These are phyloP conservation scores for Esox niger DNA, from an alignment of 2,113 vertebrate genomes.

Conservation along the genomic window DNA sequence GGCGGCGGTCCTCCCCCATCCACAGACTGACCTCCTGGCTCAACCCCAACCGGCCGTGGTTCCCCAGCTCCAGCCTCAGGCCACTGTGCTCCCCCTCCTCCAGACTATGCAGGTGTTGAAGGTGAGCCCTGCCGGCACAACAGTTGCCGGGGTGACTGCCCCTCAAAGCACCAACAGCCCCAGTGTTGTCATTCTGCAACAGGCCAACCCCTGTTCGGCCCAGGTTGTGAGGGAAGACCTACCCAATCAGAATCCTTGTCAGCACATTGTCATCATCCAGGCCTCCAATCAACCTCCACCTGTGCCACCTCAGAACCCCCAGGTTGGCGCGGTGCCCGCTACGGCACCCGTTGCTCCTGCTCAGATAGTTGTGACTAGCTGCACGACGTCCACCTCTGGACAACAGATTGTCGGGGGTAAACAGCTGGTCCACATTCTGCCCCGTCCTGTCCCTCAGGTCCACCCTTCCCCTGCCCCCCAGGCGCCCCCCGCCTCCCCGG, in stretches of 20 bases:
- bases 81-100: conserved; percentile 84
- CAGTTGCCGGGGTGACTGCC: conserved; percentile 71
- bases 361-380: conserved; percentile 68
- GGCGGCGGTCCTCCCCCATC: conserved; percentile 31
- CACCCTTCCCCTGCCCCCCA: conserved; percentile 44
- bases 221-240: conserved; percentile 84
- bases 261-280: conserved; percentile 98
- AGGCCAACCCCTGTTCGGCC: conserved; percentile 78
- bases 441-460: conserved; percentile 73
- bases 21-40: conserved; percentile 25
- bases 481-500: conserved; percentile 52
- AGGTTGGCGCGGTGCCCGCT: conserved; percentile 77
- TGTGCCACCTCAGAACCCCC: conserved; percentile 73
- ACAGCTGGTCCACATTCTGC: conserved; percentile 94
- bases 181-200: conserved; percentile 93
- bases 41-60: conserved; percentile 53
- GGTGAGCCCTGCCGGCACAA: conserved; percentile 76
- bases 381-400: conserved; percentile 68
- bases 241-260: conserved; percentile 83
- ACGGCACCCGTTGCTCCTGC: conserved; percentile 69
- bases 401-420: conserved; percentile 89
- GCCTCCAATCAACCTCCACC: conserved; percentile 82
- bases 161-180: conserved; percentile 80
- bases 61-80: conserved; percentile 77
- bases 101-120: conserved; percentile 96